phyloP scores from a whole-genome alignment of 2,113 vertebrate species.

The Aegotheles bennettii region DNA sequence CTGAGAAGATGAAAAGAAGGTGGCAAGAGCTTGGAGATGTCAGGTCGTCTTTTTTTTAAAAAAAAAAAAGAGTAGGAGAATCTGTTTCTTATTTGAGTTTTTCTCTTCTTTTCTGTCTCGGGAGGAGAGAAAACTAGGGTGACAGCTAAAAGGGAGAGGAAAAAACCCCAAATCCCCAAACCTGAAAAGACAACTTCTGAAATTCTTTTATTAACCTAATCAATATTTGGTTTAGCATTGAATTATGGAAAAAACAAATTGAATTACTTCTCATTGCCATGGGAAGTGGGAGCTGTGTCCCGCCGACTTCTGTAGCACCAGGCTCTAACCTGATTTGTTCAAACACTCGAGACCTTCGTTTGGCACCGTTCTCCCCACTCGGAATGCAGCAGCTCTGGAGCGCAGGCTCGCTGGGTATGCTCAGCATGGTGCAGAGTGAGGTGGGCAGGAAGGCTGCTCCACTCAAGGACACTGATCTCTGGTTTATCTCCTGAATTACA shows the following conservation, averaged over 20 bases:
- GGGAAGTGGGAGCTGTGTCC: neutral
- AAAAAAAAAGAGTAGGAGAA: neutral
- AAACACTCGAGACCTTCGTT: neutral
- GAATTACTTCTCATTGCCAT: neutral
- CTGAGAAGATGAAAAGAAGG: neutral
- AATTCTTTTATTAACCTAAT: neutral
- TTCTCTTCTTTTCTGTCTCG: neutral
- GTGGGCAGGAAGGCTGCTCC: neutral
- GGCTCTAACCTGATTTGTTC: neutral
- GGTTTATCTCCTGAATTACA: neutral
- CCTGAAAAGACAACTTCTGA: neutral
- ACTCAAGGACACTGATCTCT: neutral
- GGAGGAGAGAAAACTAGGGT: neutral
- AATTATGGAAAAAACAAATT: neutral
- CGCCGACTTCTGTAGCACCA: fast-evolving
- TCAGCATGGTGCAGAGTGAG: neutral
- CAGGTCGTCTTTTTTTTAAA: neutral
- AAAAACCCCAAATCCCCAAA: neutral
- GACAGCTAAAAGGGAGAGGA: neutral
- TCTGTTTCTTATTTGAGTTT: neutral
- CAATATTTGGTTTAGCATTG: neutral
- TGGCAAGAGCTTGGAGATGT: neutral
- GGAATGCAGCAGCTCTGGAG: neutral
- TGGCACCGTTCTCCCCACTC: neutral
- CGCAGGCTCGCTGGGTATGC: fast-evolving